A percentile compares a stretch with the other conserved stretches of the same genome.
Evolutionary conservation across 2,797 vertebrate genomes (phyloP).

Genomic region (Labroides dimidiatus): DNA sequence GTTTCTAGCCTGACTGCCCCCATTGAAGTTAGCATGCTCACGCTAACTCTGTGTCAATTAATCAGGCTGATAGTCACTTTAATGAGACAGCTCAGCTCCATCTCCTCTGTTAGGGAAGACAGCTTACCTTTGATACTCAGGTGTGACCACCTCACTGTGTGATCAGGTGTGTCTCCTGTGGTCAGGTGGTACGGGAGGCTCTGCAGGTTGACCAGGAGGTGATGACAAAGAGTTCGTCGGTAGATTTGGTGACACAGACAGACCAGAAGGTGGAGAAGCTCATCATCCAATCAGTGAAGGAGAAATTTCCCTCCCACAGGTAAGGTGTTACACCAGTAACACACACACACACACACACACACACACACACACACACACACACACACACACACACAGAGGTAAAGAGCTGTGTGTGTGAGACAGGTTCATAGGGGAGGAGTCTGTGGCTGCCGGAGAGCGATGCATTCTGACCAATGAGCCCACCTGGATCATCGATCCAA

Average conservation of each 20-base stretch:
- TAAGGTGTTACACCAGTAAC: conserved; percentile 47
- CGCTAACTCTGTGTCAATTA: too few relatives aligned
- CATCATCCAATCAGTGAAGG: conserved; percentile 90
- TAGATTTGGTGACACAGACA: conserved; percentile 93
- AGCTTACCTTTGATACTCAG: not conserved
- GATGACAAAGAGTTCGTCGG: conserved; percentile 92
- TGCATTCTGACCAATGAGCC: conserved; percentile 87
- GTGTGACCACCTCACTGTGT: not conserved
- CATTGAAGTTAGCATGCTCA: too few relatives aligned
- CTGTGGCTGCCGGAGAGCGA: conserved; percentile 90
- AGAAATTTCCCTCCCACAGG: conserved; percentile 94
- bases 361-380: not conserved
- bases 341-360: not conserved
- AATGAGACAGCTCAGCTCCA: too few relatives aligned
- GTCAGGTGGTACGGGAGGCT: conserved; percentile 88
- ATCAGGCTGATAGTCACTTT: too few relatives aligned
- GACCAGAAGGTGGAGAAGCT: conserved; percentile 96
- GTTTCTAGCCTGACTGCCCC: too few relatives aligned
- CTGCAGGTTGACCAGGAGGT: conserved; percentile 85
- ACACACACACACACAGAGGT: not conserved
- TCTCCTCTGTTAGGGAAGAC: too few relatives aligned
- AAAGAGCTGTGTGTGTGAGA: conserved; percentile 2
- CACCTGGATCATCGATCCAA: conserved; percentile 96
- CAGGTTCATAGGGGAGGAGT: conserved; percentile 97
- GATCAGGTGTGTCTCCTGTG: not conserved